phyloP scores from a whole-genome alignment of 2,113 vertebrate species.

The Poecilia latipinna region DNA sequence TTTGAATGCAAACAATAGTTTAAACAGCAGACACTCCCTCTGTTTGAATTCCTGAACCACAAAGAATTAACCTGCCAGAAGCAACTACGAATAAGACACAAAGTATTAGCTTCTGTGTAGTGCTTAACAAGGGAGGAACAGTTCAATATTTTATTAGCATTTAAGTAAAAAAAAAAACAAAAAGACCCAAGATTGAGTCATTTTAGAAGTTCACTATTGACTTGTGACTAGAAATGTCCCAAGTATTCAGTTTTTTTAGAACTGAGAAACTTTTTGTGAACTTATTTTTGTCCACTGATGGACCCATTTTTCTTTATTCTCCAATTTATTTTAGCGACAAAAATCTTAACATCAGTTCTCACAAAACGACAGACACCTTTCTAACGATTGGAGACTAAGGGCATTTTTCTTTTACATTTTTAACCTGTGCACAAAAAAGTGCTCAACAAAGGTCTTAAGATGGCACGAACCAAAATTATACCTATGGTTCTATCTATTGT shows the following conservation, averaged over 20 bases:
- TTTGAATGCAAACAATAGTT: neutral
- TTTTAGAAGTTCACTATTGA: too few relatives aligned
- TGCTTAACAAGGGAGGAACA: too few relatives aligned
- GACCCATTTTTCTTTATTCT: neutral
- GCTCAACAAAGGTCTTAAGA: too few relatives aligned
- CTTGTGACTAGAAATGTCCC: too few relatives aligned
- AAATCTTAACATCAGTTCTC: too few relatives aligned
- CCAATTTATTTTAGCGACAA: too few relatives aligned
- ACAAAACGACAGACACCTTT: too few relatives aligned
- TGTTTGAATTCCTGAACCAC: neutral
- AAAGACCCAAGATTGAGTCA: neutral
- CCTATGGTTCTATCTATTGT: too few relatives aligned
- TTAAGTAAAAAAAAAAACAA: neutral
- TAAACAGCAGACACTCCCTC: slow-evolving; percentile 6
- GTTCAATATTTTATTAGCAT: neutral
- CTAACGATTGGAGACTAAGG: too few relatives aligned
- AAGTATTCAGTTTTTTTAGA: neutral
- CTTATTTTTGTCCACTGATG: neutral
- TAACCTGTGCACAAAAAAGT: too few relatives aligned
- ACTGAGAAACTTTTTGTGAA: neutral
- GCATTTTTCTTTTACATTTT: too few relatives aligned
- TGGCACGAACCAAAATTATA: too few relatives aligned
- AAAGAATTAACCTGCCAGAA: neutral
- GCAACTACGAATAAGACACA: neutral
- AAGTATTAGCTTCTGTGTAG: neutral